These are phyloP conservation scores for Mergus octosetaceus DNA, from an alignment of 2,797 vertebrate genomes.

Conservation along the genomic window DNA sequence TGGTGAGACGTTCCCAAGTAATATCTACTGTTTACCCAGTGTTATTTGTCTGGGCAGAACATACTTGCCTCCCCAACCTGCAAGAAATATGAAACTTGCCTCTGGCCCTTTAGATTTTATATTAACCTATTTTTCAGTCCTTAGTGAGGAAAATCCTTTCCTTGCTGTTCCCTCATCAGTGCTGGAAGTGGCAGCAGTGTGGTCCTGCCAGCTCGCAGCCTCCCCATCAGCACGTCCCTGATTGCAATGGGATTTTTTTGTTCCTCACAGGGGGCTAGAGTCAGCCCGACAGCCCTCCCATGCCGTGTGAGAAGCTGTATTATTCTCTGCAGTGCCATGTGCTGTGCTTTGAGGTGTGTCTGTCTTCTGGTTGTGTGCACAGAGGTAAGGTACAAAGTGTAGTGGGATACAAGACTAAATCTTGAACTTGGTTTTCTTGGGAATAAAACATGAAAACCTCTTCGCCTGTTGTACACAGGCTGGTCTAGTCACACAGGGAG, in stretches of 20 bases:
- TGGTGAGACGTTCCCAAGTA: not conserved
- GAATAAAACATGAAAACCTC: not conserved
- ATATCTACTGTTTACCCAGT: constrained; percentile 18
- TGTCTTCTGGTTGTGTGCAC: not conserved
- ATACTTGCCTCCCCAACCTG: not conserved
- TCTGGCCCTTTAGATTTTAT: constrained; percentile 62
- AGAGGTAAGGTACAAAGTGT: not conserved
- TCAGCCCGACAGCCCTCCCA: not conserved
- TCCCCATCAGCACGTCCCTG: not conserved
- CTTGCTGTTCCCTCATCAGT: not conserved
- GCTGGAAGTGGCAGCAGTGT: not conserved
- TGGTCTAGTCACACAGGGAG: not conserved
- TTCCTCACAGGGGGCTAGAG: not conserved
- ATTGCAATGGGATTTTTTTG: not conserved
- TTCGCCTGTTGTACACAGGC: not conserved
- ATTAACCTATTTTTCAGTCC: constrained; percentile 71
- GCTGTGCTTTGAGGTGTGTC: not conserved
- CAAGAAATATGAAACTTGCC: constrained; percentile 66
- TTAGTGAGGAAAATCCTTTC: constrained; percentile 57
- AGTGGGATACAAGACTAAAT: not conserved
- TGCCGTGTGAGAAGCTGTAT: not conserved
- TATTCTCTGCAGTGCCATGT: not conserved
- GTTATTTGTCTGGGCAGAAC: constrained; percentile 24
- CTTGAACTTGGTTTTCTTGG: not conserved
- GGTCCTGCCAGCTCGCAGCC: not conserved